These are phyloP conservation scores for Chloroceryle aenea DNA, from an alignment of 2,113 vertebrate genomes.

Conservation along the genomic window DNA sequence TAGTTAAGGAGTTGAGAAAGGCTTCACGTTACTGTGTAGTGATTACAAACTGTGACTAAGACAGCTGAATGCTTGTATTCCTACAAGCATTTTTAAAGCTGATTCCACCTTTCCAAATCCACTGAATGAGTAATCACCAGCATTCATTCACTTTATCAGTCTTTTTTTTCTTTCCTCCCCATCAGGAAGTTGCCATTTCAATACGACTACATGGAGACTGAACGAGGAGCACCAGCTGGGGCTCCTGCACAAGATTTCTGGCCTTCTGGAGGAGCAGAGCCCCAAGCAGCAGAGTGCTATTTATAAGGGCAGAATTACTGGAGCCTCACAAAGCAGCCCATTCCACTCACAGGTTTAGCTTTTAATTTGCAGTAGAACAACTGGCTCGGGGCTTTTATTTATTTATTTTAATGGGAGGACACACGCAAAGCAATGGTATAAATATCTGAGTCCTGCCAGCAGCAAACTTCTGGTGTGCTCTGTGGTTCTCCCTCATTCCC, in stretches of 20 bases:
- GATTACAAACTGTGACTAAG: background rate
- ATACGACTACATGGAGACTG: background rate
- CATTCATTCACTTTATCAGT: background rate
- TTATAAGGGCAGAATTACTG: background rate
- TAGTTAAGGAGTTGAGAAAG: background rate
- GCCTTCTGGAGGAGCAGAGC: background rate
- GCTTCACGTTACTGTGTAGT: background rate
- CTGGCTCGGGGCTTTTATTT: background rate
- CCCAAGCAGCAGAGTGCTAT: rapidly evolving
- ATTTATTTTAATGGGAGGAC: background rate
- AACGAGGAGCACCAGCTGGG: background rate
- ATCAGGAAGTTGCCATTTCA: background rate
- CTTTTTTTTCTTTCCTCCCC: background rate
- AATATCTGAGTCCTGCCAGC: background rate
- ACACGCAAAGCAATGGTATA: background rate
- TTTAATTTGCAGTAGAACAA: background rate
- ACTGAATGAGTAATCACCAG: background rate
- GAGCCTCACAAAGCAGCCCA: background rate
- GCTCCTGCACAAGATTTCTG: background rate
- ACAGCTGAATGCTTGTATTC: background rate
- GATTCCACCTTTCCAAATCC: background rate
- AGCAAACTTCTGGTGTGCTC: background rate
- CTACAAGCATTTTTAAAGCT: background rate
- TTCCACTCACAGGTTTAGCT: background rate
- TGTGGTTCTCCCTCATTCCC: background rate